Evolutionary conservation across 2,797 vertebrate genomes (phyloP).

Genomic region (Gallinago nigripennis): DNA sequence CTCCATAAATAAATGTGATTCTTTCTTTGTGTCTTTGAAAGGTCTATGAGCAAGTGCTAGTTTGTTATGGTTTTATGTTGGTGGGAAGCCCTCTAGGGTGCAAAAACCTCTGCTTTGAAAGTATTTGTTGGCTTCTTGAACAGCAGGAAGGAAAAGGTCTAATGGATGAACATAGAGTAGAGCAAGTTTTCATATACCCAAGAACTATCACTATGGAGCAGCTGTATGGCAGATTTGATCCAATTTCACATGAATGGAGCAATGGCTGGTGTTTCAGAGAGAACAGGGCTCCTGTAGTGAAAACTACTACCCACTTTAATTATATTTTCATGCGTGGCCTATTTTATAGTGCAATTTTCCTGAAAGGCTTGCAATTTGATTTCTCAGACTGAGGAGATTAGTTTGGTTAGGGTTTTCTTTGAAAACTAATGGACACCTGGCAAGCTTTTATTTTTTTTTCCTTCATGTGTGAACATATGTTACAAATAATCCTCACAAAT

Average conservation of each 20-base stretch:
- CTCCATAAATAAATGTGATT: neutral
- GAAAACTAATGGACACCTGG: neutral
- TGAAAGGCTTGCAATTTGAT: conserved; percentile 19
- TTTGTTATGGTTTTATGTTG: conserved; percentile 10
- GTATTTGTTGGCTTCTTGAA: conserved; percentile 27
- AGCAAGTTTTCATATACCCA: conserved; percentile 22
- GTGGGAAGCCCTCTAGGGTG: conserved; percentile 9
- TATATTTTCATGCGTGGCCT: conserved; percentile 31
- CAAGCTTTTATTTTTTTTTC: neutral
- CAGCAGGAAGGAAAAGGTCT: conserved; percentile 16
- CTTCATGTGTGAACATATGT: neutral
- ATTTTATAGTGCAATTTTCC: conserved; percentile 51
- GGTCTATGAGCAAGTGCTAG: neutral
- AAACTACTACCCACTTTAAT: conserved; percentile 46
- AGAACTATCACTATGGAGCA: conserved; percentile 30
- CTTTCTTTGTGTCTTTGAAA: conserved; percentile 2
- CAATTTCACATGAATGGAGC: conserved; percentile 46
- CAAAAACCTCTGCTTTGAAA: conserved; percentile 43
- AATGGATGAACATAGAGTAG: neutral
- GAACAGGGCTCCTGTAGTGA: conserved; percentile 31
- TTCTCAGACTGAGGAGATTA: conserved; percentile 6
- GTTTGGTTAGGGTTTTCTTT: neutral
- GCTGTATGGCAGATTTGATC: conserved; percentile 28
- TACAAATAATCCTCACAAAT: neutral
- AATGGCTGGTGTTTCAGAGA: conserved; percentile 3